Evolutionary conservation across 2,113 vertebrate species (phyloP).

Genomic region (Anthoscopus minutus): DNA sequence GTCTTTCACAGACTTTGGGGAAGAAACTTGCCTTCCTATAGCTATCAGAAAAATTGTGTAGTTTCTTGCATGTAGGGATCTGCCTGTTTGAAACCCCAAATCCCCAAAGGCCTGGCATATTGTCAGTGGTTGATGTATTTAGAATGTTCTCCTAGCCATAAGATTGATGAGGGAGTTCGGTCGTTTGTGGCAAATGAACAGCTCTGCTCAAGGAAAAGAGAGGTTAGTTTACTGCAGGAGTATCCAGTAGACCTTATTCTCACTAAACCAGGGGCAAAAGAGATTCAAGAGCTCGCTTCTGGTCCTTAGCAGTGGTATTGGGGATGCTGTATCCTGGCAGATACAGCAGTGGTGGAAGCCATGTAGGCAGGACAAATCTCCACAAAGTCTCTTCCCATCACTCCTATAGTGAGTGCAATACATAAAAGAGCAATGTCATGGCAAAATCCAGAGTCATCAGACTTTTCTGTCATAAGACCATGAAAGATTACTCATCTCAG

Average conservation of each 20-base stretch:
- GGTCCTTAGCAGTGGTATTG: not conserved
- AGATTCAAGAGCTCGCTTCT: not conserved
- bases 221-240: not conserved
- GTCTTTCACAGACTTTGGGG: not conserved
- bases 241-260: not conserved
- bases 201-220: not conserved
- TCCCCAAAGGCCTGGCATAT: not conserved
- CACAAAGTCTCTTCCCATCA: constrained; percentile 71
- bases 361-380: constrained; percentile 76
- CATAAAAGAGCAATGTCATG: constrained; percentile 70
- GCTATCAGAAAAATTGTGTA: not conserved
- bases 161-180: not conserved
- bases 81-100: not conserved
- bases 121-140: not conserved
- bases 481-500: not conserved
- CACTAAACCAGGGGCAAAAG: not conserved
- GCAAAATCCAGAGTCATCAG: constrained; percentile 72
- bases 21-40: not conserved
- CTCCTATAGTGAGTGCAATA: constrained; percentile 72
- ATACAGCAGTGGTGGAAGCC: constrained; percentile 69
- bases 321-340: not conserved
- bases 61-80: not conserved
- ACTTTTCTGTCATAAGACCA: constrained; percentile 49
- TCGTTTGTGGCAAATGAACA: not conserved
- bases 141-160: not conserved